Percentiles rank a stretch among this genome's conserved stretches.
These are phyloP conservation scores for rabbit (Oryctolagus cuniculus) DNA, from an alignment of 2,113 vertebrate species.

Conservation along the genomic window DNA sequence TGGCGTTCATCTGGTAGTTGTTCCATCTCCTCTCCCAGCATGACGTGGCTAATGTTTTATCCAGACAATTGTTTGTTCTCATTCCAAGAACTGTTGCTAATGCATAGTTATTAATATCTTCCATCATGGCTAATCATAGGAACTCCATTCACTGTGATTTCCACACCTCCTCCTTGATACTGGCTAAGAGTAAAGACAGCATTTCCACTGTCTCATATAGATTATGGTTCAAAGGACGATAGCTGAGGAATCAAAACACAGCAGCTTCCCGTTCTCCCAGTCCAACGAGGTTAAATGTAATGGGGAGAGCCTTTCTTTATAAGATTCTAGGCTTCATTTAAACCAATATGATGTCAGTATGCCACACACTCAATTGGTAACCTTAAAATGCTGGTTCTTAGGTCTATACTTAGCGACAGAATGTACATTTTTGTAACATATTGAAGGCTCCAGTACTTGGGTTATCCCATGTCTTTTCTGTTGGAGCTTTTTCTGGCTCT, in stretches of 20 bases:
- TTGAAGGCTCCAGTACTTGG: neutral
- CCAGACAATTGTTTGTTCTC: neutral
- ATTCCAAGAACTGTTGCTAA: constrained; percentile 14
- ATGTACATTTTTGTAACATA: neutral
- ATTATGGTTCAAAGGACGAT: neutral
- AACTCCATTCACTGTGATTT: constrained; percentile 19
- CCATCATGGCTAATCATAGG: constrained; percentile 33
- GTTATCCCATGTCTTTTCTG: neutral
- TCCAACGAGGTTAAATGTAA: neutral
- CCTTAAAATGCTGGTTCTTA: neutral
- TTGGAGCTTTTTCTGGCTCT: neutral
- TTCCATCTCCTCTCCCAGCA: constrained; percentile 20
- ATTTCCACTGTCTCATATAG: neutral
- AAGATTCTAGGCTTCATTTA: neutral
- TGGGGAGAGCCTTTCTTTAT: neutral
- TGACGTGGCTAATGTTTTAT: constrained; percentile 16
- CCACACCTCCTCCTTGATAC: neutral
- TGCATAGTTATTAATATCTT: constrained; percentile 14
- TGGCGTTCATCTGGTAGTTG: neutral
- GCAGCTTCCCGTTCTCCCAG: neutral
- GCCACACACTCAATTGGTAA: neutral
- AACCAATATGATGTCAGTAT: neutral
- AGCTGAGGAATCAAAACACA: neutral
- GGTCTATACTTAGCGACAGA: neutral
- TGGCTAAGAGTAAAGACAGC: constrained; percentile 5